Percentiles rank a stretch among this genome's conserved stretches.
phyloP scores from a whole-genome alignment of 1,140 invertebrate species.

The Drosophila watanabei region DNA sequence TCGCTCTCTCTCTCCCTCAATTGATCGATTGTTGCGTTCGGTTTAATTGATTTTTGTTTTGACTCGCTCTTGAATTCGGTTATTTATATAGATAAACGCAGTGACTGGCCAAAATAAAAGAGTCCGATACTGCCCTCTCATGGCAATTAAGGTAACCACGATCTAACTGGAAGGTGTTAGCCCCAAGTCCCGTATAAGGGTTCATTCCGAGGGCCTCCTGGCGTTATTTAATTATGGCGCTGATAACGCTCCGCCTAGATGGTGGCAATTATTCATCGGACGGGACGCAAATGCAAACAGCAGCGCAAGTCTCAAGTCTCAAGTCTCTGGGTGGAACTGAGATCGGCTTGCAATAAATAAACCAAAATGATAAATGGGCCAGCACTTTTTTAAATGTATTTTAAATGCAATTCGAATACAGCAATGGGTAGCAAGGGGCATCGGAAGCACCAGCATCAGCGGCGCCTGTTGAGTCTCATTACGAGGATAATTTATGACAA shows the following conservation, averaged over 20 bases:
- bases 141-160: slow-evolving; percentile 65
- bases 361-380: slow-evolving; percentile 78
- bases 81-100: slow-evolving; percentile 21
- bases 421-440: slow-evolving; percentile 54
- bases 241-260: slow-evolving; percentile 84
- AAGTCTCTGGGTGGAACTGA: slow-evolving; percentile 19
- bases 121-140: slow-evolving; percentile 44
- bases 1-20: slow-evolving; percentile 14
- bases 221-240: slow-evolving; percentile 85
- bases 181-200: background rate
- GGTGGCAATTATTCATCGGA: slow-evolving; percentile 84
- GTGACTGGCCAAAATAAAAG: slow-evolving; percentile 48
- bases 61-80: slow-evolving; percentile 51
- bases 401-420: slow-evolving; percentile 81
- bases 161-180: slow-evolving; percentile 40
- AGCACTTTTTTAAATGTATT: slow-evolving; percentile 79
- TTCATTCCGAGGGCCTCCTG: slow-evolving; percentile 55
- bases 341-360: slow-evolving; percentile 77
- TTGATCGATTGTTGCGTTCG: slow-evolving; percentile 74
- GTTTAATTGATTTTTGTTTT: slow-evolving; percentile 81
- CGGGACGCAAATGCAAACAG: slow-evolving; percentile 34
- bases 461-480: slow-evolving; percentile 79
- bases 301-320: slow-evolving; percentile 8
- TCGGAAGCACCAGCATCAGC: slow-evolving; percentile 22
- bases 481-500: slow-evolving; percentile 77